Percentiles rank a stretch among this genome's conserved stretches.
Conservation (phyloP, 2,888 invertebrate genomes). For the Conomelus anceps region DNA sequence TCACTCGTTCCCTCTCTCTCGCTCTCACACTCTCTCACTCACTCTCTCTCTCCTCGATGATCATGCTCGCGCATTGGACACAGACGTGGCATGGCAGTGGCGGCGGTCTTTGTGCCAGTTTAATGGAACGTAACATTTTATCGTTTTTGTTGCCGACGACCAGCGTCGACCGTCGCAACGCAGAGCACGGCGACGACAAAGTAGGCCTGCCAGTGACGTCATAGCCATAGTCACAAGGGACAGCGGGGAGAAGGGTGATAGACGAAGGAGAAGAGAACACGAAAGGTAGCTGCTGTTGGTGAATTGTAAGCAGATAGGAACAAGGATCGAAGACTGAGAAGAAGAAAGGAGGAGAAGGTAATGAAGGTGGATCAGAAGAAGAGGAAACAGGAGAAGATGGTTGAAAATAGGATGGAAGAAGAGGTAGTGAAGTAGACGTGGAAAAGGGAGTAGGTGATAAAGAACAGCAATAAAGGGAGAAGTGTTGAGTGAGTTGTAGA, state of each 20-base stretch:
- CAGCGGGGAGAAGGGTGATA: background rate
- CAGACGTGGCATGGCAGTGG: background rate
- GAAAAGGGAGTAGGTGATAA: background rate
- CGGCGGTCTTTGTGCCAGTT: background rate
- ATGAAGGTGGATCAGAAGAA: background rate
- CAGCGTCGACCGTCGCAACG: too few species aligned
- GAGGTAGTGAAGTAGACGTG: background rate
- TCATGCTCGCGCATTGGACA: background rate
- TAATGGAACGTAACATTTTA: background rate
- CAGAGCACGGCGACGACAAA: background rate
- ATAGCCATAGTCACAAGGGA: too few species aligned
- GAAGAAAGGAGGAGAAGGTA: background rate
- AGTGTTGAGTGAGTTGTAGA: background rate
- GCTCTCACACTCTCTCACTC: background rate
- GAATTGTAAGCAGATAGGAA: background rate
- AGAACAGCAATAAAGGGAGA: background rate
- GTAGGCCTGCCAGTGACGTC: background rate
- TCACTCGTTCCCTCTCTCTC: background rate
- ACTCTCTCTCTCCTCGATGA: background rate
- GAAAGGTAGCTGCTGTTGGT: background rate
- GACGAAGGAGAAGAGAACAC: background rate
- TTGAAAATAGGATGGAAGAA: background rate
- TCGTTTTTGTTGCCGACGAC: background rate
- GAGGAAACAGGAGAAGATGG: background rate
- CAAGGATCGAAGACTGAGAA: background rate